Conservation (phyloP, 2,113 vertebrate genomes). For the Hyla sarda region DNA sequence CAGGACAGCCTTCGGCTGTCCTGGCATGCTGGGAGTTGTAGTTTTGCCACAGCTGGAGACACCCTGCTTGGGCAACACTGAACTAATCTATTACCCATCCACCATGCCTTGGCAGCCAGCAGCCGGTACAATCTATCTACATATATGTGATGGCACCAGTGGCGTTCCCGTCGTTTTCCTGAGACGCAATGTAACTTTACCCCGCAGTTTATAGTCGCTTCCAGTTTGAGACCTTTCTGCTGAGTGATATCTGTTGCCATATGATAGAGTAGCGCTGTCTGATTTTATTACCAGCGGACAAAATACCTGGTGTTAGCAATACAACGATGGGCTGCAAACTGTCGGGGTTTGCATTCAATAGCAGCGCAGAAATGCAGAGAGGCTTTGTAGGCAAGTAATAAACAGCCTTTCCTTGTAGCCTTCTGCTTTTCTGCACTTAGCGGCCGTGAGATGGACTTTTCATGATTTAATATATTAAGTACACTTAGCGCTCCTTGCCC, state of each 20-base stretch:
- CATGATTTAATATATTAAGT: conserved; percentile 31
- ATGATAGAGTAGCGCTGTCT: not conserved
- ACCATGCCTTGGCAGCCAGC: not conserved
- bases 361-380: not conserved
- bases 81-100: too few species aligned
- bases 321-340: conserved; percentile 3
- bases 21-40: too few species aligned
- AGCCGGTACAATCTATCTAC: not conserved
- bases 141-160: not conserved
- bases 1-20: too few species aligned
- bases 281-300: conserved; percentile 20
- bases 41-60: too few species aligned
- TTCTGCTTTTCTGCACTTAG: conserved; percentile 38
- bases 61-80: too few species aligned
- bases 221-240: not conserved
- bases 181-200: not conserved
- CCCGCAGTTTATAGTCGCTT: not conserved
- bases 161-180: not conserved
- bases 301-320: not conserved
- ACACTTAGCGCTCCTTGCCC: conserved; percentile 9
- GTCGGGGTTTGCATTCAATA: not conserved
- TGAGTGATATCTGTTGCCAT: not conserved
- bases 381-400: conserved; percentile 16
- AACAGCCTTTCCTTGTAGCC: not conserved
- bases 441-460: conserved; percentile 13